These are phyloP conservation scores for Stichopus horrens DNA, from an alignment of 53 echinoderm and acorn worm species.

Conservation along the genomic window DNA sequence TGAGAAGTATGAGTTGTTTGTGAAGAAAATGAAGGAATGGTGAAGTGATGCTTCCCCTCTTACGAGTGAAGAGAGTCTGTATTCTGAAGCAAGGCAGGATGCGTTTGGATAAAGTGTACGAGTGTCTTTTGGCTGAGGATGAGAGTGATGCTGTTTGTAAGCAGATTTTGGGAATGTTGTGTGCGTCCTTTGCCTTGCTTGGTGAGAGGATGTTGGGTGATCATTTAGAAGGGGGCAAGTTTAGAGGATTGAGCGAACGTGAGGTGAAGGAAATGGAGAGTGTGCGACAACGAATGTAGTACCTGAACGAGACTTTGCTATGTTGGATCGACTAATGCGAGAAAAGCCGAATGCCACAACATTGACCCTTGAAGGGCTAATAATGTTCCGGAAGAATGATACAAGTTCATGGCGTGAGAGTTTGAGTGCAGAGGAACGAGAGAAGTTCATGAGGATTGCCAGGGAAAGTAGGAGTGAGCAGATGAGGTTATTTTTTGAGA, in stretches of 20 bases:
- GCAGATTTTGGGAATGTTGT: too few relatives aligned
- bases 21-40: conserved; percentile 17
- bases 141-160: too few relatives aligned
- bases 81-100: conserved; percentile 34
- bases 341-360: too few relatives aligned
- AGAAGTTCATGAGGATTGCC: conserved; percentile 48
- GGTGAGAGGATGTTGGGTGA: conserved; percentile 41
- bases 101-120: too few relatives aligned
- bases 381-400: conserved; percentile 45
- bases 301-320: conserved; percentile 44
- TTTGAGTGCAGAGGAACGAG: conserved; percentile 16
- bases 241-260: too few relatives aligned
- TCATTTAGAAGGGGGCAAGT: too few relatives aligned
- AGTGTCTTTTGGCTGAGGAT: too few relatives aligned
- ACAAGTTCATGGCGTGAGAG: not conserved
- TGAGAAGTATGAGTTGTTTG: conserved; percentile 24
- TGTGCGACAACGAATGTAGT: conserved; percentile 36
- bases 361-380: conserved; percentile 52
- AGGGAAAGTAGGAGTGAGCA: conserved; percentile 22
- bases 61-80: conserved; percentile 50
- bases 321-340: too few relatives aligned
- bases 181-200: conserved; percentile 23
- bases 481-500: conserved; percentile 4
- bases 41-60: conserved; percentile 42
- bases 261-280: conserved; percentile 25